Percentiles rank a stretch among this genome's conserved stretches.
phyloP scores from a whole-genome alignment of 2,797 vertebrate genomes.

The Miichthys miiuy region DNA sequence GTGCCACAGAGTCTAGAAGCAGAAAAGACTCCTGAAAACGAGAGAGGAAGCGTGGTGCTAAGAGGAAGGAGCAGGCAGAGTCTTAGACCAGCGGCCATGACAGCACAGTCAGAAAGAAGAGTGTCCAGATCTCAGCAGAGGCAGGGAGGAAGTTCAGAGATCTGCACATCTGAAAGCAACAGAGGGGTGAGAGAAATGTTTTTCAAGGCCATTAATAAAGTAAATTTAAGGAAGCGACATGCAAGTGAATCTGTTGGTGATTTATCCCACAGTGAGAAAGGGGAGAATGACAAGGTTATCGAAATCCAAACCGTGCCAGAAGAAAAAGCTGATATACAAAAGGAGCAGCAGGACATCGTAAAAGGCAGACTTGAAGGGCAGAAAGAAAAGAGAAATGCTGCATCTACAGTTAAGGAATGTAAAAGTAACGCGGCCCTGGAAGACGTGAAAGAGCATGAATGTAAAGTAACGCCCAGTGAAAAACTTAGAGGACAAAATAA shows the following conservation, averaged over 20 bases:
- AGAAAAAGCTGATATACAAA: slow-evolving; percentile 21
- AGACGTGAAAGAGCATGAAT: slow-evolving; percentile 31
- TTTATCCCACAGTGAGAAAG: slow-evolving; percentile 38
- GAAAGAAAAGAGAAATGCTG: slow-evolving; percentile 32
- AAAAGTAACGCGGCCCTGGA: slow-evolving; percentile 24
- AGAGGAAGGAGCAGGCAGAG: slow-evolving; percentile 52
- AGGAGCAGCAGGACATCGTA: slow-evolving; percentile 25
- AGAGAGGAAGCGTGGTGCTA: slow-evolving; percentile 28
- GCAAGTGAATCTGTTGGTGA: slow-evolving; percentile 29
- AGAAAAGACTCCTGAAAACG: slow-evolving; percentile 43
- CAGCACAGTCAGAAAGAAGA: slow-evolving; percentile 50
- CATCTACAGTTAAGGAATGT: slow-evolving; percentile 4
- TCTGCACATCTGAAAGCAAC: slow-evolving; percentile 69
- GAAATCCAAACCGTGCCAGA: slow-evolving; percentile 59
- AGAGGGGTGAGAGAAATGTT: slow-evolving; percentile 81
- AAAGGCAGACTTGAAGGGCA: slow-evolving; percentile 25
- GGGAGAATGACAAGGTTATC: slow-evolving; percentile 54
- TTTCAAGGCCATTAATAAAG: slow-evolving; percentile 75
- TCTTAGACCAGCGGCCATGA: slow-evolving; percentile 47
- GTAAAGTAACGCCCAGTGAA: slow-evolving; percentile 8
- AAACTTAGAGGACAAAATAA: slow-evolving; percentile 35
- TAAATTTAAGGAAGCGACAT: slow-evolving; percentile 56
- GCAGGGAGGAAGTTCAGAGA: slow-evolving; percentile 60
- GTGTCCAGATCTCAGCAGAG: slow-evolving; percentile 66
- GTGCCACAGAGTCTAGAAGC: slow-evolving; percentile 52